Evolutionary conservation across 2,797 vertebrate genomes (phyloP), one percentile per base, ranked within the genome.

Genomic region (Neosilurus mollespiculum): DNA sequence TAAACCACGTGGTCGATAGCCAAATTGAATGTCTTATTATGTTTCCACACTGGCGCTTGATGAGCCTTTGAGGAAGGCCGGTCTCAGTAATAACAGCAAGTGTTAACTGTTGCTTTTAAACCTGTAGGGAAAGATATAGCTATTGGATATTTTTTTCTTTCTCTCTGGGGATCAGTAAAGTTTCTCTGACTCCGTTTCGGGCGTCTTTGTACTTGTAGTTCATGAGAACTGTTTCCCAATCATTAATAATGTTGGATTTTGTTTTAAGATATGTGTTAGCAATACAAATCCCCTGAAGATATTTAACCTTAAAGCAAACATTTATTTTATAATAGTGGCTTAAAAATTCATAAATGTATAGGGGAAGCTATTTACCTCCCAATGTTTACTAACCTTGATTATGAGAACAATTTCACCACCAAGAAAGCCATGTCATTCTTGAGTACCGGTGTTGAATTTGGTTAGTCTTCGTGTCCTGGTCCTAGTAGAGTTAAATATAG

Each of bases 21-120:
- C 90, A 94, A 94, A 93, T 92, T 93, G 91, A 91, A 90, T 88
- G 93, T 93, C 93, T 93, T 88, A 89, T 93, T 93, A 88, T 93
- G 92, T 93, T 94, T 93, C 89, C 93, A 91, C 92, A 92, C 92
- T 91, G 83, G 72, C 87, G 88, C 89, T 88, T 93, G 93, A 93
- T 91, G 88, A 93, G 93, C 90, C 92, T 94, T 94, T 94, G 92
- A 93, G 91, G 93, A 92, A 91, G 90, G 89, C 71, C 80, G 89
- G 90, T 90, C 89, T 84, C 90, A 90, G 88, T 90, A 90, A 91
- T 92, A 79, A 84, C 81, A 91, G 93, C 93, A 92, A 86, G 88
- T 88, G 91, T 92, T 88, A 87, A 92, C 91, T 92, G 22, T 69
- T 69, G 65, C 53, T 67, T 87, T 91, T 1, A 12, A 87, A 91